phyloP scores from a whole-genome alignment of 2,113 vertebrate species.

The Heterotis niloticus region DNA sequence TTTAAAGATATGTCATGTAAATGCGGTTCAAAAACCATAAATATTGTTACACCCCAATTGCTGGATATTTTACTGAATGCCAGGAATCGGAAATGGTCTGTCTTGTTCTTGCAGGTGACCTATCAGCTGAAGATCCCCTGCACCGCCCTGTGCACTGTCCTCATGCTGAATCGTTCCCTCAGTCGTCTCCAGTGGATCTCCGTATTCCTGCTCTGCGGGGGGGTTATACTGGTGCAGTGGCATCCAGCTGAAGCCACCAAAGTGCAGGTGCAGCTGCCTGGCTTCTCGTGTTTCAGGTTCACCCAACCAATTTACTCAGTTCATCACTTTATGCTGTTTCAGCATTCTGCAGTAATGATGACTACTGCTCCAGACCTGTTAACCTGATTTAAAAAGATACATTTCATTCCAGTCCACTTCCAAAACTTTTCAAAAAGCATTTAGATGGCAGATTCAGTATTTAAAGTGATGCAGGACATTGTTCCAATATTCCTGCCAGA shows the following conservation, averaged over 20 bases:
- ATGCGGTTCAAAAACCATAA: too few relatives aligned
- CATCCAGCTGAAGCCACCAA: slow-evolving; percentile 79
- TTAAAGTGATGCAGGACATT: too few relatives aligned
- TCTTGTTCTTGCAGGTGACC: slow-evolving; percentile 70
- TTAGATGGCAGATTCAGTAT: too few relatives aligned
- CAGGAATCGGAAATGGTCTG: background rate
- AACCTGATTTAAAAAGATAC: too few relatives aligned
- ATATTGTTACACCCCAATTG: too few relatives aligned
- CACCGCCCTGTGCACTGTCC: slow-evolving; percentile 88
- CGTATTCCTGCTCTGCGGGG: slow-evolving; percentile 86
- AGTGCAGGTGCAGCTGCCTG: slow-evolving; percentile 71
- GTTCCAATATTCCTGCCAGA: too few relatives aligned
- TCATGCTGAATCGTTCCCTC: slow-evolving; percentile 88
- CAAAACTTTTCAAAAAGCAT: too few relatives aligned
- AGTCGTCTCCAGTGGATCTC: slow-evolving; percentile 90
- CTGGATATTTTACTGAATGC: too few relatives aligned
- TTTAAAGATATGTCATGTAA: background rate
- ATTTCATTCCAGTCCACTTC: too few relatives aligned
- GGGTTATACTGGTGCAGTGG: slow-evolving; percentile 90
- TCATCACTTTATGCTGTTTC: background rate
- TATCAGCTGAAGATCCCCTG: slow-evolving; percentile 97
- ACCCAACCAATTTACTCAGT: background rate
- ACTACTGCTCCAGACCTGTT: background rate
- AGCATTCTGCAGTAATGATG: background rate
- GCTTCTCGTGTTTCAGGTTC: background rate